These are phyloP conservation scores for Heliocidaris tuberculata DNA, from an alignment of 35 echinoderm and acorn worm genomes.

Conservation along the genomic window DNA sequence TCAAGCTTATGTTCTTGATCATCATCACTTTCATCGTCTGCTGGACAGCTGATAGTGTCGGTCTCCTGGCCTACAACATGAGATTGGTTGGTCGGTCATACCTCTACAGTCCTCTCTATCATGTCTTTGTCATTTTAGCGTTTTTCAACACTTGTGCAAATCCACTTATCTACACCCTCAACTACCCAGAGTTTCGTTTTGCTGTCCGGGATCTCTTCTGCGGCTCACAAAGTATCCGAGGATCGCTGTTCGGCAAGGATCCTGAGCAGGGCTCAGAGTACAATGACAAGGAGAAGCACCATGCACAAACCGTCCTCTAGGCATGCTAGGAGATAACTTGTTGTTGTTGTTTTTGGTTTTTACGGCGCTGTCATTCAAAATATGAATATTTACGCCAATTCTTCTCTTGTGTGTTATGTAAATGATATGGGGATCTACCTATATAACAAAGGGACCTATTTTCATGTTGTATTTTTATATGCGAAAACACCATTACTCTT, in stretches of 20 bases:
- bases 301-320: background rate
- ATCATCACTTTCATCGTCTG: slow-evolving; percentile 34
- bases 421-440: no score
- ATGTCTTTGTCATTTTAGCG: background rate
- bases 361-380: no score
- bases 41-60: background rate
- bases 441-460: no score
- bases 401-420: no score
- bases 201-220: background rate
- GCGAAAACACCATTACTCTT: no score
- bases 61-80: background rate
- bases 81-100: background rate
- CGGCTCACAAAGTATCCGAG: background rate
- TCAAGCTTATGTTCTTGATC: slow-evolving; percentile 25
- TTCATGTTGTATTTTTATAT: no score
- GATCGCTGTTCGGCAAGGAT: slow-evolving; percentile 11
- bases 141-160: slow-evolving; percentile 26
- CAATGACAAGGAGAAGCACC: background rate
- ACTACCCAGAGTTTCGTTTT: slow-evolving; percentile 13
- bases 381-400: no score
- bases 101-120: slow-evolving; percentile 27
- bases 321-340: no score
- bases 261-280: background rate
- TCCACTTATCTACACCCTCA: slow-evolving; percentile 28
- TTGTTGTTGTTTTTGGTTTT: no score